Evolutionary conservation across 2,888 invertebrate species (phyloP), one percentile per base, ranked within the genome.

Genomic region (Priocnemis perturbator): DNA sequence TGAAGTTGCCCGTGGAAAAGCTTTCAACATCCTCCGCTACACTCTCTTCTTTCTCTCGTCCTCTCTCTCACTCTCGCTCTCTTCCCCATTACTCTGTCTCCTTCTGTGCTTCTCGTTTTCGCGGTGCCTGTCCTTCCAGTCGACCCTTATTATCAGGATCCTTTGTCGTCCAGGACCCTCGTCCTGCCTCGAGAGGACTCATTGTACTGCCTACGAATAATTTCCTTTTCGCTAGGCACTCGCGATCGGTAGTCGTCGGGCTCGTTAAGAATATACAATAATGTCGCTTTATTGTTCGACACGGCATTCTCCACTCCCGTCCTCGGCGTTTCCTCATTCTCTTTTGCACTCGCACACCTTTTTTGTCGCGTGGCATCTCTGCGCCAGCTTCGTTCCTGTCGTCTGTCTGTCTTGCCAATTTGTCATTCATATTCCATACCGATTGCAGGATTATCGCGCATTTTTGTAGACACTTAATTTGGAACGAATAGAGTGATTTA

Each of bases 71-170:
- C 17, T 30, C 26, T 21, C 30, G 1, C 4, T 26, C 57, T 30
- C 37, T 37, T 11, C 11, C 37, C 7, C 37, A 9, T 11, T 26
- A 26, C 26, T 5, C 3, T 26, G 26, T 26, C 26, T 26, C 26
- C 5, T 26, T 26, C 26, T 26, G 26, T 26, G 2, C 5, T 59
- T n/a, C 23, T 47, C 45, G 5, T 20, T 15, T 47, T 15, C 14
- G 37, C 37, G 37, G 37, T 37, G 37, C 37, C 4, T 2, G 14
- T 48, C 17, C 37, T 50, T 11, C 21, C 64, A 23, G 56, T 56
- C 69, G 60, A 63, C 67, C 63, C 60, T 67, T 67, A 70, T 70
- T 70, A 67, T 50, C 30, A 47, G 52, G 55, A 48, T 67, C 47
- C 70, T 67, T 67, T 67, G 67, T 70, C 67, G 62, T 55, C 53